Conservation (phyloP, 2,888 invertebrate genomes). For the Ormyrus pomaceus region DNA sequence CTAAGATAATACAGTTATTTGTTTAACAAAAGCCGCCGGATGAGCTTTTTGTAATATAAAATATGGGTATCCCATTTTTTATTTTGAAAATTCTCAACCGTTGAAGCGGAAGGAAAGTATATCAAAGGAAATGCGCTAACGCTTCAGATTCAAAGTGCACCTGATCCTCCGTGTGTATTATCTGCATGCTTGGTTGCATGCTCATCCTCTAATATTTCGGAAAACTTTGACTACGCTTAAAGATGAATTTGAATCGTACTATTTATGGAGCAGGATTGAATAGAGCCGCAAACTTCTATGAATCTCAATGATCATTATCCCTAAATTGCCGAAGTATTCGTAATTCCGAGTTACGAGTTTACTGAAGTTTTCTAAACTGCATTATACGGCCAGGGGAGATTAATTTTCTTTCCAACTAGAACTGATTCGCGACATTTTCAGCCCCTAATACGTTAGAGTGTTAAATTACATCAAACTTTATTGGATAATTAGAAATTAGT, state of each 20-base stretch:
- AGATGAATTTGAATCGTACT: not conserved
- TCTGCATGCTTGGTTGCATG: not conserved
- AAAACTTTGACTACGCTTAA: not conserved
- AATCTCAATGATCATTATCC: not conserved
- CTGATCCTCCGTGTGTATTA: not conserved
- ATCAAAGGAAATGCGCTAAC: no score
- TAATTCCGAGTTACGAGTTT: not conserved
- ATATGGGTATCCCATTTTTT: no score
- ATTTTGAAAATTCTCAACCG: no score
- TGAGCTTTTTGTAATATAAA: no score
- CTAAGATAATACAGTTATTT: no score
- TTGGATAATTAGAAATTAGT: no score
- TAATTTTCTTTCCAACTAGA: not conserved
- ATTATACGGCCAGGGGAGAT: not conserved
- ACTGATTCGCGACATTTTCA: not conserved
- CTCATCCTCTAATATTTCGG: not conserved
- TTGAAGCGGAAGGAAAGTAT: no score
- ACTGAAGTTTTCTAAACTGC: constrained; percentile 12
- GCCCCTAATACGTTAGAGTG: no score
- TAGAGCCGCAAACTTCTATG: constrained; percentile 3
- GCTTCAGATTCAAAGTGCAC: no score
- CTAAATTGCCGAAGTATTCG: constrained; percentile 9
- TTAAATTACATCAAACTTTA: no score
- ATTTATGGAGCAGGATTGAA: constrained; percentile 5
- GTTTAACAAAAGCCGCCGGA: no score